These are phyloP conservation scores for Gopherus evgoodei DNA, from an alignment of 2,113 vertebrate genomes.

Conservation along the genomic window DNA sequence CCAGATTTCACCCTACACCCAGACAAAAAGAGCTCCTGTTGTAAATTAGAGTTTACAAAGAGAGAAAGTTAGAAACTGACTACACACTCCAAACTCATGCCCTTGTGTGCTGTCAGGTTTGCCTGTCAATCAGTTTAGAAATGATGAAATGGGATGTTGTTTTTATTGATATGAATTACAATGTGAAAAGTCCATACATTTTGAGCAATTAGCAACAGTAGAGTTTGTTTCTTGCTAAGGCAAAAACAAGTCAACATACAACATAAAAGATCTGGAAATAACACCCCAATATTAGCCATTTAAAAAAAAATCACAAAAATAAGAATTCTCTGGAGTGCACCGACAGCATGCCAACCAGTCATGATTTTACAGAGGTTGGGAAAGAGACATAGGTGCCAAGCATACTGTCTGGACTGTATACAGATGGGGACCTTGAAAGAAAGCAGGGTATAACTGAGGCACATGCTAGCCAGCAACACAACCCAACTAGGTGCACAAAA, in stretches of 20 bases:
- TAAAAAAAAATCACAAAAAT: not conserved
- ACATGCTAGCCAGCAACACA: not conserved
- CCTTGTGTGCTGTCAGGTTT: fast-evolving
- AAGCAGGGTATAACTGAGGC: not conserved
- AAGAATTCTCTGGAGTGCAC: not conserved
- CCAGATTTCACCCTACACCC: not conserved
- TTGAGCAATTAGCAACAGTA: not conserved
- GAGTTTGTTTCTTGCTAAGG: fast-evolving
- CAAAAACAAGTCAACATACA: fast-evolving
- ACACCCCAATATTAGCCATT: fast-evolving
- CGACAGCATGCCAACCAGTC: too few relatives aligned
- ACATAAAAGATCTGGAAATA: fast-evolving
- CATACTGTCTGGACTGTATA: not conserved
- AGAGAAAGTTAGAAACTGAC: fast-evolving
- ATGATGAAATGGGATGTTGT: not conserved
- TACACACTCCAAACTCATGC: too few relatives aligned
- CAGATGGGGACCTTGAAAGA: not conserved
- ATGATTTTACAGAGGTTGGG: too few relatives aligned
- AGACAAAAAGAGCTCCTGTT: not conserved
- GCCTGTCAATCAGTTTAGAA: not conserved
- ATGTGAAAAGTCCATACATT: not conserved
- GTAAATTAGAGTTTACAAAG: too few relatives aligned
- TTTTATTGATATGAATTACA: not conserved
- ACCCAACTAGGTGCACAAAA: not conserved
- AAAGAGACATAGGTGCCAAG: not conserved